A percentile compares a stretch with the other conserved stretches of the same genome.
Evolutionary conservation across 64 coral and sea anemone genomes (phyloP).

Genomic region (Cladopsammia gracilis): DNA sequence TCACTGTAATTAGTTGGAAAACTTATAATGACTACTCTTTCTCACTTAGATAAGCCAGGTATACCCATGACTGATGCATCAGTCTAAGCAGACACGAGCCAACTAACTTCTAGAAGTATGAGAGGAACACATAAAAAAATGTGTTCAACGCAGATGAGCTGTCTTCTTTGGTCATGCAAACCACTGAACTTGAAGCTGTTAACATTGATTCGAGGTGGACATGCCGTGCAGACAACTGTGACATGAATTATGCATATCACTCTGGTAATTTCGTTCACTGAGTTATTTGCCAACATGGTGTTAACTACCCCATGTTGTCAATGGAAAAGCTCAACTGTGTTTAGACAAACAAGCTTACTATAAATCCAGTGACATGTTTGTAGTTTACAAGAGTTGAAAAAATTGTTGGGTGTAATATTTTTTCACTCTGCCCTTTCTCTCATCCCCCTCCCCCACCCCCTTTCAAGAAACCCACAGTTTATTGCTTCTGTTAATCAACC

Average conservation of each 20-base stretch:
- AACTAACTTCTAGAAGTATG: conserved; percentile 62
- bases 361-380: too few relatives aligned
- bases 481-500: too few relatives aligned
- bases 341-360: too few relatives aligned
- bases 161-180: conserved; percentile 10
- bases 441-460: too few relatives aligned
- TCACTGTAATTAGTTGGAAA: too few relatives aligned
- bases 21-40: conserved; percentile 23
- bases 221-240: conserved; percentile 34
- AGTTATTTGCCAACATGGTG: too few relatives aligned
- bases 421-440: too few relatives aligned
- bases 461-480: too few relatives aligned
- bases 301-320: too few relatives aligned
- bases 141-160: conserved; percentile 31
- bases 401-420: too few relatives aligned
- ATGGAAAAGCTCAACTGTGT: too few relatives aligned
- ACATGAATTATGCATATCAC: conserved; percentile 39
- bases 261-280: conserved; percentile 34
- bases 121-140: conserved; percentile 51
- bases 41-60: conserved; percentile 1
- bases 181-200: conserved; percentile 30
- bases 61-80: conserved; percentile 40
- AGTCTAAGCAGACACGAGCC: not conserved
- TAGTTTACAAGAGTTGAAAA: too few relatives aligned
- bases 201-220: not conserved